These are phyloP conservation scores for Bimastos eiseni DNA, from an alignment of 2,888 invertebrate genomes.

Conservation along the genomic window DNA sequence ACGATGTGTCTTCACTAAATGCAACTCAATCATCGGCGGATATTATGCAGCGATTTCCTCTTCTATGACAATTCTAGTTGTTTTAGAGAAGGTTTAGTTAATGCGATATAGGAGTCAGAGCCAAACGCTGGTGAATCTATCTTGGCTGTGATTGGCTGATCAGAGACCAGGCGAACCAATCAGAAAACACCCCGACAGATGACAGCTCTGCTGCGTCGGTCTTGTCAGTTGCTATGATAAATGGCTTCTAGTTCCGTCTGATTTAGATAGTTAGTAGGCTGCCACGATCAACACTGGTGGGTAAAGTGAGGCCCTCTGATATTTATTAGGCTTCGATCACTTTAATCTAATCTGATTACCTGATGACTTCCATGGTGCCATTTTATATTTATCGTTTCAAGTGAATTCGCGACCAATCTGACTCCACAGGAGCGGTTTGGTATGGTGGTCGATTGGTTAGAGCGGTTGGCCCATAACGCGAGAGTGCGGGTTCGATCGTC, in stretches of 20 bases:
- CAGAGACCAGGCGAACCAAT: not conserved
- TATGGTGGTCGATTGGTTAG: too few species aligned
- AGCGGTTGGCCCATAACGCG: too few species aligned
- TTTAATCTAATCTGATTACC: too few species aligned
- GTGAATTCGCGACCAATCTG: too few species aligned
- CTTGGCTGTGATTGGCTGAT: not conserved
- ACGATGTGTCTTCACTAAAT: not conserved
- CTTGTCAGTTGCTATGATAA: not conserved
- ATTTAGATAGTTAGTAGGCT: not conserved
- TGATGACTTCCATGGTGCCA: too few species aligned
- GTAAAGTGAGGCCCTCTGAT: not conserved
- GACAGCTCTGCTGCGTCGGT: not conserved
- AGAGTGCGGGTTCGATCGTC: too few species aligned
- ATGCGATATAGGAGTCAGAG: not conserved
- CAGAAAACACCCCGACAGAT: not conserved
- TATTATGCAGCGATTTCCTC: not conserved
- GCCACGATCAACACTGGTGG: not conserved
- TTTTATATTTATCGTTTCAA: too few species aligned
- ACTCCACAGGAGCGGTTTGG: too few species aligned
- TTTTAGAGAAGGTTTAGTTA: not conserved
- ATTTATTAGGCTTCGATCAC: not conserved
- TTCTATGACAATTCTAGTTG: not conserved
- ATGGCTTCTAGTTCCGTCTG: not conserved
- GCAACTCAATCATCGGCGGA: not conserved
- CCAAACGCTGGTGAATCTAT: not conserved